These are phyloP conservation scores for Tridacna crocea DNA, from an alignment of 2,888 invertebrate genomes.

Conservation along the genomic window DNA sequence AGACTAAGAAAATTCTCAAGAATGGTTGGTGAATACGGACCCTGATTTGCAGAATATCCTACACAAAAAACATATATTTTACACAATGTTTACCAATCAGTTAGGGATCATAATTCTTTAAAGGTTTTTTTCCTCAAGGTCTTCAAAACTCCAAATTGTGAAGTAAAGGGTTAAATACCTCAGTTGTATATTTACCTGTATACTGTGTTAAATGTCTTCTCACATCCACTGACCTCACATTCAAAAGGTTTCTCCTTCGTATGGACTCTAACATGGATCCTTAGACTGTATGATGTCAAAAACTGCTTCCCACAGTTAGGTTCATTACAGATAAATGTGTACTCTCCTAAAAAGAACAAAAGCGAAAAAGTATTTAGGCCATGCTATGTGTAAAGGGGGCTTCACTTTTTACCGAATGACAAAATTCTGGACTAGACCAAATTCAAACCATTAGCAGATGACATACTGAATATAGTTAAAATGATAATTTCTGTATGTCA, in stretches of 20 bases:
- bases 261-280: constrained; percentile 96
- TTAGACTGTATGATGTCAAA: constrained; percentile 96
- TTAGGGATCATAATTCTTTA: too few relatives aligned
- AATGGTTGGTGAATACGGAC: too few relatives aligned
- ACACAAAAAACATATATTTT: too few relatives aligned
- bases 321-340: constrained; percentile 95
- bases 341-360: constrained; percentile 90
- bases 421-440: too few relatives aligned
- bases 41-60: too few relatives aligned
- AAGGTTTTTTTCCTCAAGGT: too few relatives aligned
- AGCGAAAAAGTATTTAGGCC: background rate
- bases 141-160: too few relatives aligned
- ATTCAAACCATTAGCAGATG: too few relatives aligned
- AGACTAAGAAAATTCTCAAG: too few relatives aligned
- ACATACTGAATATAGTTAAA: too few relatives aligned
- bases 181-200: constrained; percentile 88
- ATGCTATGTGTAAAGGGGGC: background rate
- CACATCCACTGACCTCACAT: constrained; percentile 92
- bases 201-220: constrained; percentile 96
- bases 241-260: constrained; percentile 96
- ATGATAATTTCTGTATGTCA: background rate
- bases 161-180: too few relatives aligned
- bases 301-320: constrained; percentile 96
- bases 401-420: constrained; percentile 1
- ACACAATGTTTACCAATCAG: too few relatives aligned